Evolutionary conservation across 2,797 vertebrate species (phyloP).

Genomic region (Muscicapa comitata): DNA sequence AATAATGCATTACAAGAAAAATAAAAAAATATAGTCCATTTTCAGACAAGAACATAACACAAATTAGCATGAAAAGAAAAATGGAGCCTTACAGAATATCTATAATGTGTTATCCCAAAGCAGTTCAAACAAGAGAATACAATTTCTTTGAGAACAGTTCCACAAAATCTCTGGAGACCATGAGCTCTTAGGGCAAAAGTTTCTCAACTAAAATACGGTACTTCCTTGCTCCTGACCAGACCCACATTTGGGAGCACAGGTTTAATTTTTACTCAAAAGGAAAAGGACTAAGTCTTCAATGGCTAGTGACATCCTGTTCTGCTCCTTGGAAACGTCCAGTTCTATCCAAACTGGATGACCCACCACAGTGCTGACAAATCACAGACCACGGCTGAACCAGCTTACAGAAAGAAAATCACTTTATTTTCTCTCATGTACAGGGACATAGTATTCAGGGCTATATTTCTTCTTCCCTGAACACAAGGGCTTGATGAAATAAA

Average conservation of each 20-base stretch:
- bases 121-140: background rate
- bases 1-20: background rate
- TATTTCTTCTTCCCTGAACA: background rate
- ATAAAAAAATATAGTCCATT: background rate
- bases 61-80: background rate
- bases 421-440: background rate
- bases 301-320: background rate
- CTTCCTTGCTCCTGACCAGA: background rate
- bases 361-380: background rate
- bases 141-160: background rate
- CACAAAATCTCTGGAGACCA: background rate
- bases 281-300: background rate
- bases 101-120: background rate
- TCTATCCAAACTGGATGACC: background rate
- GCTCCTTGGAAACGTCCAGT: background rate
- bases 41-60: background rate
- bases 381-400: background rate
- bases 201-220: background rate
- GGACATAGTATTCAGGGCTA: background rate
- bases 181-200: background rate
- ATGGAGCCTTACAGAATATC: background rate
- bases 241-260: background rate
- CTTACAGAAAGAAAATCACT: background rate
- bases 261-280: constrained; percentile 18
- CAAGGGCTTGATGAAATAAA: constrained; percentile 25